phyloP scores from a whole-genome alignment of 2,113 vertebrate genomes.

The Plestiodon gilberti region DNA sequence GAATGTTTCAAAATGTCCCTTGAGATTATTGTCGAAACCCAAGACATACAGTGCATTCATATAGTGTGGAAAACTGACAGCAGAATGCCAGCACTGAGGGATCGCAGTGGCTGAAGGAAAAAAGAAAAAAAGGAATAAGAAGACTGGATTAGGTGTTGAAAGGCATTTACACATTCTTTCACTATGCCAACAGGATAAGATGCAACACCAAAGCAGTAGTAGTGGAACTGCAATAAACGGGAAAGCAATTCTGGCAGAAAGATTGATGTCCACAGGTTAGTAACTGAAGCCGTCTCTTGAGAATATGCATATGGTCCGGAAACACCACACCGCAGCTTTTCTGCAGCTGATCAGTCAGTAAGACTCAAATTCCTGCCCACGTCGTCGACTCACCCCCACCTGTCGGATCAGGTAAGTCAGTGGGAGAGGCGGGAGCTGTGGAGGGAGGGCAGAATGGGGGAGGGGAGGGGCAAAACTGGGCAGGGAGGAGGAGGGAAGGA shows the following conservation, averaged over 20 bases:
- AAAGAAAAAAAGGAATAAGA: background rate
- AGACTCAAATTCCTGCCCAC: background rate
- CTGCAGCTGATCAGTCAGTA: background rate
- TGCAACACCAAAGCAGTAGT: background rate
- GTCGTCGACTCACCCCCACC: too few relatives aligned
- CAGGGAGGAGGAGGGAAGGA: too few relatives aligned
- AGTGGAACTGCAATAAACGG: background rate
- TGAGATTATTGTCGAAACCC: background rate
- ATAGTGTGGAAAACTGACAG: background rate
- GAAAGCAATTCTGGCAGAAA: background rate
- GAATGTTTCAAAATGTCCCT: background rate
- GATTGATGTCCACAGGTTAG: background rate
- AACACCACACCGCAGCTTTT: background rate
- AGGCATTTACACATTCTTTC: background rate
- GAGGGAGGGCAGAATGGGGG: too few relatives aligned
- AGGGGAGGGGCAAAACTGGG: too few relatives aligned
- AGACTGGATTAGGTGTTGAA: accelerated
- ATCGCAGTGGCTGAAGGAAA: background rate
- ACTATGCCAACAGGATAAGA: background rate
- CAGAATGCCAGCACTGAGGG: background rate
- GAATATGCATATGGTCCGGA: background rate
- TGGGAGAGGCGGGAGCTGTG: too few relatives aligned
- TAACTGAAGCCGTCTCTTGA: background rate
- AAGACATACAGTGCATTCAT: background rate
- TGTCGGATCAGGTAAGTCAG: too few relatives aligned